Percentiles rank a stretch among this genome's conserved stretches.
These are phyloP conservation scores for Orthosia incerta DNA, from an alignment of 2,888 invertebrate genomes.

Conservation along the genomic window DNA sequence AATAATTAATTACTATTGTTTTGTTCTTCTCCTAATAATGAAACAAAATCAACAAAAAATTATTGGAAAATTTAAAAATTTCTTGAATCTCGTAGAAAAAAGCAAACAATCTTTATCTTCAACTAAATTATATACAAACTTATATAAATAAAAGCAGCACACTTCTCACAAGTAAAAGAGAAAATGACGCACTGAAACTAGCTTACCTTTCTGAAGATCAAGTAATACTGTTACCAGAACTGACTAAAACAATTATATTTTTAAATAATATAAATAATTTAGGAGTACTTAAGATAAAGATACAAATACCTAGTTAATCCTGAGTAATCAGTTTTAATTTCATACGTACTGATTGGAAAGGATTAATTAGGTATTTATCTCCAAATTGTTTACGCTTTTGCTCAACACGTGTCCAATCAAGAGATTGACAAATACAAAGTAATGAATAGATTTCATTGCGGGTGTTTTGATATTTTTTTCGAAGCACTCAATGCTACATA, in stretches of 20 bases:
- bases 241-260: background rate
- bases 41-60: background rate
- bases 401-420: background rate
- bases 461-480: no score
- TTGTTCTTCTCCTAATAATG: background rate
- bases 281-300: slow-evolving; percentile 28
- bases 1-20: background rate
- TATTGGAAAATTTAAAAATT: background rate
- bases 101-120: background rate
- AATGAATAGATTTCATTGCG: background rate
- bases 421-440: background rate
- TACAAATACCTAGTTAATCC: slow-evolving; percentile 26
- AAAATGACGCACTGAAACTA: background rate
- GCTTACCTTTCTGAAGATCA: slow-evolving; percentile 40
- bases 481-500: no score
- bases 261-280: background rate
- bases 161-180: background rate
- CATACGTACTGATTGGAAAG: slow-evolving; percentile 15
- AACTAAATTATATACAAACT: background rate
- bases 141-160: background rate
- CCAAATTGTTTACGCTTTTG: slow-evolving; percentile 1
- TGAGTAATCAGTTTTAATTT: slow-evolving; percentile 25
- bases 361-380: slow-evolving; percentile 25
- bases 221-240: slow-evolving; percentile 3
- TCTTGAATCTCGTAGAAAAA: no score